Base-by-base conservation (phyloP, 2,113 vertebrate species). In the Clarias gariepinus region DNA sequence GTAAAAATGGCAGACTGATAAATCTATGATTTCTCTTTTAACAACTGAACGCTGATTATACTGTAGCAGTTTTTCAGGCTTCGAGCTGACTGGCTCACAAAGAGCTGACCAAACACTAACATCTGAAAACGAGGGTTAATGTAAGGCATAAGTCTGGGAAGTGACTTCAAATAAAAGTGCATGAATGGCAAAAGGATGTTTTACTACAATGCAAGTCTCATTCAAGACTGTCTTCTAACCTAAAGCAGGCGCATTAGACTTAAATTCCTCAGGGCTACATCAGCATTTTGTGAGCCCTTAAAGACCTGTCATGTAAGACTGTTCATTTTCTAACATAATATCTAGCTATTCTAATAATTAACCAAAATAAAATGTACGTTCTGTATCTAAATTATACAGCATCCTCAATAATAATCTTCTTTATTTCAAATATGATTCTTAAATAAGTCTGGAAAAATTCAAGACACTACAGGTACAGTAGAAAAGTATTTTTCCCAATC, bases 1-100 rank as follows among this genome's bases (percentile, higher is more conserved):
- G 76, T 58, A 33, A 55, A 88, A 89, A 83, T 66, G 33, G 55
- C 69, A 85, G 58, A 85, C 8, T 63, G 33, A 85, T 85, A 16
- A 76, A 68, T 66, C 78, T 52, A 71, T 30, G 10, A 55, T 7
- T 25, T 33, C 13, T 52, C 1, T 2, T 86, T 41, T 52, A 9
- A 68, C 16, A 28, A 63, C 21, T 18, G 30, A 82, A 80, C 15
- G 11, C 81, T 28, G 47, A 74, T 86, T 85, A 80, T 82, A n/a
- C n/a, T n/a, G n/a, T n/a, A 73, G 74, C 23, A 28, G 68, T 85
- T 61, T 58, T 58, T 60, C 68, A 60, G n/a, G 78, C 30, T 76
- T 82, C 52, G 52, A 88, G 68, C 53, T 81, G 68, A 73, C 28
- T 47, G 18, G 78, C 69, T 77, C 78, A 74, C 33, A 88, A 81